phyloP scores from a whole-genome alignment of 2,113 vertebrate species.

The Phaethon lepturus region DNA sequence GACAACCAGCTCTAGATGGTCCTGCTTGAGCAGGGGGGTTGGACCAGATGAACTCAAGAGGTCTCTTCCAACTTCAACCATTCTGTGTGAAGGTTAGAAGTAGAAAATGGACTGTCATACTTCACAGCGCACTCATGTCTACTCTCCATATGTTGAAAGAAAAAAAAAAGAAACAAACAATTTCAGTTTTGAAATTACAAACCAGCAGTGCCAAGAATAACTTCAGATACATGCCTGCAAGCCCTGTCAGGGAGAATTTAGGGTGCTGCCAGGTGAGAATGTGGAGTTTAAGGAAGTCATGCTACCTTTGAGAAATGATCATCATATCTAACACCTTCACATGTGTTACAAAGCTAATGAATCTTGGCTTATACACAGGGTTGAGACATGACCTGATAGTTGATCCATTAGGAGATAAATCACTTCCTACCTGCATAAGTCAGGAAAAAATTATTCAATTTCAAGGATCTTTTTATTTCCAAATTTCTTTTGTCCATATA shows the following conservation, averaged over 20 bases:
- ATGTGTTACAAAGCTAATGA: background rate
- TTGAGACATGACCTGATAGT: background rate
- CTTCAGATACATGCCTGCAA: background rate
- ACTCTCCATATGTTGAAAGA: background rate
- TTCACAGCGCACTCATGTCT: background rate
- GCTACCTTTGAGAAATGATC: background rate
- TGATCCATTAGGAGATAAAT: background rate
- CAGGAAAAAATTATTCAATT: background rate
- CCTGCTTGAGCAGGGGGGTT: background rate
- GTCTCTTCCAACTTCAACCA: background rate
- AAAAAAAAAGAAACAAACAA: background rate
- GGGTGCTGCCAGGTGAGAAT: background rate
- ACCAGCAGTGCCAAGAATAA: background rate
- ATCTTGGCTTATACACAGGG: background rate
- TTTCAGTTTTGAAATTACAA: background rate
- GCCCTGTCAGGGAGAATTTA: background rate
- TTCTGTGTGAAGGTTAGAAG: background rate
- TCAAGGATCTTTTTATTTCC: background rate
- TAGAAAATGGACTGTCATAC: background rate
- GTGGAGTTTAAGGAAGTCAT: background rate
- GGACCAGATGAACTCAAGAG: background rate
- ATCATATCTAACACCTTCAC: background rate
- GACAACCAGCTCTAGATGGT: background rate
- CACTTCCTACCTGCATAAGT: background rate
- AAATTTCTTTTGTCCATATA: background rate